Conservation (phyloP, 2,888 invertebrate genomes). For the Eledona agricola region DNA sequence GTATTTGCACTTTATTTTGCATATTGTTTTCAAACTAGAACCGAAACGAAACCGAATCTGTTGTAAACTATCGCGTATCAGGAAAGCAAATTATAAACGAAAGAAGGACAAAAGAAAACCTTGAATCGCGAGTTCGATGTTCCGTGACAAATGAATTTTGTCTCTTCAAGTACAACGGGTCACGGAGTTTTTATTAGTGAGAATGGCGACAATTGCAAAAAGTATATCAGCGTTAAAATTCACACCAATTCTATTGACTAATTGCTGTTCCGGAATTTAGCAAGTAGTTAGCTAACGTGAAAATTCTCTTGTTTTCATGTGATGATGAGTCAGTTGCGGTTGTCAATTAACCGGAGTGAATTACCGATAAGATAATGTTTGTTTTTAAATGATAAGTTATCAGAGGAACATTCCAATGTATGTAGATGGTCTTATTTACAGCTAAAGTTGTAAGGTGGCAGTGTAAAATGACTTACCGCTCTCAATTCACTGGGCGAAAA, state of each 20-base stretch:
- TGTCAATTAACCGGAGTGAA: slow-evolving; percentile 18
- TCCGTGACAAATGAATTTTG: slow-evolving; percentile 31
- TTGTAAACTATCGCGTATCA: slow-evolving; percentile 16
- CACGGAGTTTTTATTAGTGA: too few relatives aligned
- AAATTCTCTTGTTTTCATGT: too few relatives aligned
- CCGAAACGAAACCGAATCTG: neutral
- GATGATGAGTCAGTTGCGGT: slow-evolving; percentile 2
- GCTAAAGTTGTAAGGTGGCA: neutral
- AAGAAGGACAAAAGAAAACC: slow-evolving; percentile 42
- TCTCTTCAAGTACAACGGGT: slow-evolving; percentile 10
- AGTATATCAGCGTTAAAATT: too few relatives aligned
- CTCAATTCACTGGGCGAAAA: slow-evolving; percentile 85
- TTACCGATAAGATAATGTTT: slow-evolving; percentile 17
- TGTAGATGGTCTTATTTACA: neutral
- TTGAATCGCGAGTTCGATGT: slow-evolving; percentile 40
- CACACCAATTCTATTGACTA: too few relatives aligned
- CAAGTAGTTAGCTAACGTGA: too few relatives aligned
- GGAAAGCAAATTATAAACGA: slow-evolving; percentile 27
- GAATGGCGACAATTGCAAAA: too few relatives aligned
- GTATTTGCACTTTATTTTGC: too few relatives aligned
- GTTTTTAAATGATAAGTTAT: slow-evolving; percentile 12
- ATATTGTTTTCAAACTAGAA: neutral
- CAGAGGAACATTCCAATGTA: slow-evolving; percentile 12
- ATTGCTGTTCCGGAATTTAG: too few relatives aligned
- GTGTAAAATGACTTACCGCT: slow-evolving; percentile 76